These are phyloP conservation scores for Diachasma alloeum DNA, from an alignment of 1,140 invertebrate genomes.

Conservation along the genomic window DNA sequence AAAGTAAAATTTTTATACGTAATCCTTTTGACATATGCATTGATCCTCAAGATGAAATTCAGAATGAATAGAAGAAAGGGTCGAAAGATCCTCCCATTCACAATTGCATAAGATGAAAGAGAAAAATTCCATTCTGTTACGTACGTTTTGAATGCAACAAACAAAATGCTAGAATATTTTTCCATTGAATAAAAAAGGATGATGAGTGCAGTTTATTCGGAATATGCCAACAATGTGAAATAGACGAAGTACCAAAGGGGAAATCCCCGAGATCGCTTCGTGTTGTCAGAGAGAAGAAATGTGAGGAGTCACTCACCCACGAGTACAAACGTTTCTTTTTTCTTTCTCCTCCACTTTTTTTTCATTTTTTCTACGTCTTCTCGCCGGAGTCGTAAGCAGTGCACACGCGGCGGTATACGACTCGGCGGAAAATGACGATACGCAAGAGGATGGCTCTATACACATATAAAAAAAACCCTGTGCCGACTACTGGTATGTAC, in stretches of 20 bases:
- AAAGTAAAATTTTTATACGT: too few relatives aligned
- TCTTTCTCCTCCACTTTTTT: conserved; percentile 13
- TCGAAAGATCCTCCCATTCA: too few relatives aligned
- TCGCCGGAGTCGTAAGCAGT: conserved; percentile 10
- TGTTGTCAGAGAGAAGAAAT: not conserved
- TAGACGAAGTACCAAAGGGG: conserved; percentile 15
- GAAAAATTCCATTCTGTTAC: not conserved
- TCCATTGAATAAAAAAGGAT: not conserved
- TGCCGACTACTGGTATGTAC: conserved; percentile 4
- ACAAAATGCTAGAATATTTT: not conserved
- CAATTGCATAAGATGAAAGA: too few relatives aligned
- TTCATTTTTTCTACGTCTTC: not conserved
- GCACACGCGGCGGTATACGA: not conserved
- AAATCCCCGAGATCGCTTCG: conserved; percentile 18
- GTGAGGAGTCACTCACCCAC: conserved; percentile 24
- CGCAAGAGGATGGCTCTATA: not conserved
- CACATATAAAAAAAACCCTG: not conserved
- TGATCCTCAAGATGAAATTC: too few relatives aligned
- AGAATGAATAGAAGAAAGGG: too few relatives aligned
- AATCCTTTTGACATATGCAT: too few relatives aligned
- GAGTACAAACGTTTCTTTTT: not conserved
- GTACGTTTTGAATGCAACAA: not conserved
- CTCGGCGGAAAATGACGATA: conserved; percentile 27
- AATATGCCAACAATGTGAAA: conserved; percentile 14
- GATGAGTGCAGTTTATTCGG: conserved; percentile 18